These are phyloP conservation scores for Dascyllus trimaculatus DNA, from an alignment of 2,113 vertebrate genomes.

Conservation along the genomic window DNA sequence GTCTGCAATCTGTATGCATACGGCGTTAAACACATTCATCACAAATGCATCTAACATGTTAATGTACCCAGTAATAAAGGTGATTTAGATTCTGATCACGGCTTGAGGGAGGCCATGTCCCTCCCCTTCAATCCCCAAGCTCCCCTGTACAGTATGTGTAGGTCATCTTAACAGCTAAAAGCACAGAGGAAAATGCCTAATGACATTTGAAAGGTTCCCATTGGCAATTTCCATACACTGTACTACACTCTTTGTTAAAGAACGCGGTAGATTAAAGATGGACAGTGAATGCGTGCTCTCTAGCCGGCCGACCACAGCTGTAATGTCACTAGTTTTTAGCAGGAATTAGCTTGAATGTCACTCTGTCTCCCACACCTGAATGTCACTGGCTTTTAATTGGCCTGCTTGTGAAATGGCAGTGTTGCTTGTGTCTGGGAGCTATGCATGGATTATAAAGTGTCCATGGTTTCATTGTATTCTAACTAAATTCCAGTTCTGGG, in stretches of 20 bases:
- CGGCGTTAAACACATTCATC: constrained; percentile 27
- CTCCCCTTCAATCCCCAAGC: constrained; percentile 47
- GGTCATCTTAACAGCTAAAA: constrained; percentile 64
- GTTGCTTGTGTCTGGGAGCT: constrained; percentile 69
- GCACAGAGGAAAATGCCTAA: constrained; percentile 56
- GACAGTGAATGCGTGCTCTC: constrained; percentile 38
- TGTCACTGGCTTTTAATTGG: constrained; percentile 85
- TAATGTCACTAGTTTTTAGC: constrained; percentile 83
- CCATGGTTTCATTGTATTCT: constrained; percentile 14
- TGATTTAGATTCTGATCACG: constrained; percentile 69
- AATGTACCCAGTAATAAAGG: constrained; percentile 49
- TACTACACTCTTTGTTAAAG: constrained; percentile 21
- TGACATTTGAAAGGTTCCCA: constrained; percentile 79
- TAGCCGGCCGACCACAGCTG: constrained; percentile 32
- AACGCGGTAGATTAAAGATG: constrained; percentile 44
- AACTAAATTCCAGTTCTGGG: constrained; percentile 36
- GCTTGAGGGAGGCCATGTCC: constrained; percentile 8
- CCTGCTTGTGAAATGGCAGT: constrained; percentile 67
- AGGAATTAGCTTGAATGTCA: constrained; percentile 85
- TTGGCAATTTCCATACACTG: constrained; percentile 34
- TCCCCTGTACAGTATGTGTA: constrained; percentile 51
- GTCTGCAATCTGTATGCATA: constrained; percentile 19
- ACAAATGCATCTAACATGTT: constrained; percentile 50
- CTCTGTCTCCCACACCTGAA: constrained; percentile 77
- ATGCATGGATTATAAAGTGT: constrained; percentile 40